Conservation (phyloP, 2,888 invertebrate species). For the Drosophila robusta region DNA sequence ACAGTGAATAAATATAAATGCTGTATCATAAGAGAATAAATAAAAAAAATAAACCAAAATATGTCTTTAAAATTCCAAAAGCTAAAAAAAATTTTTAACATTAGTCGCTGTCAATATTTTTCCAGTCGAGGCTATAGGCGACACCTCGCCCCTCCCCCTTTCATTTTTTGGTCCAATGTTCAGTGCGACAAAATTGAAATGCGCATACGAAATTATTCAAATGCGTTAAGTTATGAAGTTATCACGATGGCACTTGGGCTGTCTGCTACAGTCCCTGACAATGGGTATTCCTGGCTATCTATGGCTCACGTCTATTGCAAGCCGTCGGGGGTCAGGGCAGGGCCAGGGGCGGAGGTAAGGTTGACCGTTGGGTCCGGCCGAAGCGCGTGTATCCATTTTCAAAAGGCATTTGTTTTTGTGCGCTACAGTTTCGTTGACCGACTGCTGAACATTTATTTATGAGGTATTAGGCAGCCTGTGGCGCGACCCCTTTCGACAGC, state of each 20-base stretch:
- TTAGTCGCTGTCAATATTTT: constrained; percentile 80
- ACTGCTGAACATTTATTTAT: constrained; percentile 74
- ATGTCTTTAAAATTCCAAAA: constrained; percentile 45
- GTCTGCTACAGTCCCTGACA: constrained; percentile 60
- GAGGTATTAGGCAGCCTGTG: constrained; percentile 72
- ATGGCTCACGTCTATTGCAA: constrained; percentile 37
- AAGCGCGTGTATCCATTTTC: constrained; percentile 57
- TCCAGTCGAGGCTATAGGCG: constrained; percentile 32
- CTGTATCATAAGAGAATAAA: constrained; percentile 33
- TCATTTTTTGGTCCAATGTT: constrained; percentile 22
- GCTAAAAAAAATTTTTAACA: constrained; percentile 48
- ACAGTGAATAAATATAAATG: constrained; percentile 55
- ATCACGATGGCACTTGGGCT: constrained; percentile 77
- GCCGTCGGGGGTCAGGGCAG: constrained; percentile 47
- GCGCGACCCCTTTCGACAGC: constrained; percentile 26
- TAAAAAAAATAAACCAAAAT: constrained; percentile 7
- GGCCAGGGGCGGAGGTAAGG: constrained; percentile 4
- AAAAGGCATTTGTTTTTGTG: constrained; percentile 72
- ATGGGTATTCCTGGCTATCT: constrained; percentile 62
- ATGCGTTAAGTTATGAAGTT: constrained; percentile 81
- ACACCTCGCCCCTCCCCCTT: constrained; percentile 15
- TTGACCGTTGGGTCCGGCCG: constrained; percentile 35
- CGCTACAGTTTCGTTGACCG: constrained; percentile 76
- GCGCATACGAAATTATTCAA: constrained; percentile 81
- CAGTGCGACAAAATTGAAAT: constrained; percentile 70